A percentile compares a stretch with the other conserved stretches of the same genome.
Evolutionary conservation across 2,888 invertebrate genomes (phyloP).

Genomic region (Eurytoma californica): DNA sequence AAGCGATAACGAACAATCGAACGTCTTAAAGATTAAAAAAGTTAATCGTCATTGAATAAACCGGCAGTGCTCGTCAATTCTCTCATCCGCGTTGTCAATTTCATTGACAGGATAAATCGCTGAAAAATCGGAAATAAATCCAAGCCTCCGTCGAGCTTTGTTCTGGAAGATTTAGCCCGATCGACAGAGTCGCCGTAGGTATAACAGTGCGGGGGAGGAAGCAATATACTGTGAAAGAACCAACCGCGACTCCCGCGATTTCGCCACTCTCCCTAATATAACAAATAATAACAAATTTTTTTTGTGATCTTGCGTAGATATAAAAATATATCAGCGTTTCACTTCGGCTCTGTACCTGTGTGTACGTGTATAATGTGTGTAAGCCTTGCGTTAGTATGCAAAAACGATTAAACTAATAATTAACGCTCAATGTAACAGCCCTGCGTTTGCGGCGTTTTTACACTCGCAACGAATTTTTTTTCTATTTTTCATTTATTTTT

Average conservation of each 20-base stretch:
- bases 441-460: constrained; percentile 56
- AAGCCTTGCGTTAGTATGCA: constrained; percentile 55
- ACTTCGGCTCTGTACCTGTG: constrained; percentile 53
- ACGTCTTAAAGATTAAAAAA: constrained; percentile 14
- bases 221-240: constrained; percentile 1
- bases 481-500: constrained; percentile 22
- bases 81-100: constrained; percentile 29
- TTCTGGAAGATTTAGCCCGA: constrained; percentile 35
- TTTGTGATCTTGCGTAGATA: constrained; percentile 53
- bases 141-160: constrained; percentile 2
- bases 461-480: constrained; percentile 54
- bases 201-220: neutral
- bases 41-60: constrained; percentile 18
- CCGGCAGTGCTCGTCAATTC: constrained; percentile 44
- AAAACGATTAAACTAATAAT: constrained; percentile 56
- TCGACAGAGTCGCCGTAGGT: neutral
- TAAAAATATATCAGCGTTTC: constrained; percentile 57
- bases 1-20: constrained; percentile 21
- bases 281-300: constrained; percentile 57
- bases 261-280: constrained; percentile 51
- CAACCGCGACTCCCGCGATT: constrained; percentile 31
- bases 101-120: constrained; percentile 15
- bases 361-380: constrained; percentile 39
- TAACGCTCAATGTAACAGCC: constrained; percentile 56
- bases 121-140: constrained; percentile 3